Conservation (phyloP, 2,888 invertebrate genomes). For the Acheta domesticus region DNA sequence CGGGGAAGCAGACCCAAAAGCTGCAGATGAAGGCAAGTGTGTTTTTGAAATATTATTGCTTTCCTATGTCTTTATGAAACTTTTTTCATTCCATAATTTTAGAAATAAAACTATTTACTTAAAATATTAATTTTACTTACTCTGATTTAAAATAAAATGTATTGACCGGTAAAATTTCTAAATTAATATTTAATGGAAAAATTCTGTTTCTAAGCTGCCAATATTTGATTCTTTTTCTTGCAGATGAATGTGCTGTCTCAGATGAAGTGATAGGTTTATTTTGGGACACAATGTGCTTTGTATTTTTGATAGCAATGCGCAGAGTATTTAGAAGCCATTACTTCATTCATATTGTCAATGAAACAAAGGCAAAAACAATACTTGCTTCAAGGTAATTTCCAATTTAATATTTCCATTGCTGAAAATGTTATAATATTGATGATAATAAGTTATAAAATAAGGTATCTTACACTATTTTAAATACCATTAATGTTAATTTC, state of each 20-base stretch:
- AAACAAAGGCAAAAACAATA: constrained; percentile 91
- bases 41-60: background rate
- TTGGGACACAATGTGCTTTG: constrained; percentile 95
- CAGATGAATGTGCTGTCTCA: constrained; percentile 59
- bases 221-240: background rate
- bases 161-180: no score
- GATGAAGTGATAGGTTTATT: constrained; percentile 82
- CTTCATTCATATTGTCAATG: constrained; percentile 94
- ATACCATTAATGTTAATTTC: no score
- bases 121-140: no score
- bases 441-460: no score
- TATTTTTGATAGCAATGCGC: constrained; percentile 85
- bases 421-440: no score
- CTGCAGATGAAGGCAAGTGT: background rate
- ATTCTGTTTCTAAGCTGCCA: no score
- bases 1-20: background rate
- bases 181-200: no score
- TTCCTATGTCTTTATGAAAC: background rate
- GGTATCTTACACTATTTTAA: no score
- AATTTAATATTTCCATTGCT: no score
- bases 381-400: constrained; percentile 76
- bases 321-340: constrained; percentile 93
- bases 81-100: no score
- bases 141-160: no score
- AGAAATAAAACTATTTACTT: no score